These are phyloP conservation scores for Folsomia candida DNA, from an alignment of 2,888 invertebrate genomes.

Conservation along the genomic window DNA sequence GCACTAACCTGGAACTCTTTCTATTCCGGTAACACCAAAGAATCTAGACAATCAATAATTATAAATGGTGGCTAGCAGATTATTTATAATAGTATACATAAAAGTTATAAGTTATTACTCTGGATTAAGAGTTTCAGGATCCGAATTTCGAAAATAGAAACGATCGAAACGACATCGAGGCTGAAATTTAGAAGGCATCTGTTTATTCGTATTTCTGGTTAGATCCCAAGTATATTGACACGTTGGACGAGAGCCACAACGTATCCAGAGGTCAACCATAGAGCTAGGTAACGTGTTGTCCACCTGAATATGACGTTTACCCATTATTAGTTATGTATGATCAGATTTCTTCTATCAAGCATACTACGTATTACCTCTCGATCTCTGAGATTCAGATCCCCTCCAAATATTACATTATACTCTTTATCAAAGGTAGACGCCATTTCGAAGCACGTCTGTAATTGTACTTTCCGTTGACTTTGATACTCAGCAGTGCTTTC, in stretches of 20 bases:
- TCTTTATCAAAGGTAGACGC: conserved; percentile 45
- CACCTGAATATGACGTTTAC: conserved; percentile 52
- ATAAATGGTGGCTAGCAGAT: too few relatives aligned
- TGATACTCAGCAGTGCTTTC: conserved; percentile 60
- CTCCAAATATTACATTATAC: conserved; percentile 60
- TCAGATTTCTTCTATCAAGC: too few relatives aligned
- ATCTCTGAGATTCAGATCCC: conserved; percentile 63
- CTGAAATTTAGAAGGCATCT: conserved; percentile 52
- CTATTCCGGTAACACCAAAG: conserved; percentile 60
- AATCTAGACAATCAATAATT: conserved; percentile 31
- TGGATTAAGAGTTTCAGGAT: conserved; percentile 52
- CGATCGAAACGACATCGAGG: conserved; percentile 60
- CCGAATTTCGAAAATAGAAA: conserved; percentile 55
- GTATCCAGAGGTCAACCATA: conserved; percentile 59
- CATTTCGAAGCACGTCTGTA: conserved; percentile 54
- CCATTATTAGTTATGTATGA: too few relatives aligned
- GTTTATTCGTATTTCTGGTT: conserved; percentile 59
- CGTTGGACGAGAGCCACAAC: conserved; percentile 58
- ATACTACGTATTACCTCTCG: conserved; percentile 56
- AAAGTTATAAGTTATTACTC: conserved; percentile 50
- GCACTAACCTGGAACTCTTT: conserved; percentile 55
- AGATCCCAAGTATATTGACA: conserved; percentile 62
- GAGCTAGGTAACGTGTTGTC: conserved; percentile 55
- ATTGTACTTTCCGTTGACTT: conserved; percentile 56
- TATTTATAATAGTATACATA: neutral